Percentiles rank a stretch among this genome's conserved stretches.
Evolutionary conservation across 1,140 invertebrate species (phyloP).

Genomic region (Coenobita brevimanus): DNA sequence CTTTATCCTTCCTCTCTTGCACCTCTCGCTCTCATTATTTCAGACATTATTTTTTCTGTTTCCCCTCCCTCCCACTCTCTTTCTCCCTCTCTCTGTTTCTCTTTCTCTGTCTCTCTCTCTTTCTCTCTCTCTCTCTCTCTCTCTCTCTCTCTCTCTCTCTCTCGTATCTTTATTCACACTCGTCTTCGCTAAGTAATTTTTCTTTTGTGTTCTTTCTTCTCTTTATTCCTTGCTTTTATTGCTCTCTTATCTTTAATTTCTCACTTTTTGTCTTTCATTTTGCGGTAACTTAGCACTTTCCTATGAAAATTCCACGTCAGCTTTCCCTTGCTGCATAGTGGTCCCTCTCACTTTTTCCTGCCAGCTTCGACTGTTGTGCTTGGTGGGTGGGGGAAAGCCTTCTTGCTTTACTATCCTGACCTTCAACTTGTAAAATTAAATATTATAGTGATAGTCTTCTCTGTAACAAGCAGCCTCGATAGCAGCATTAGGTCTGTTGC

Average conservation of each 20-base stretch:
- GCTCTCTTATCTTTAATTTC: neutral
- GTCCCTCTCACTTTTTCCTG: no score
- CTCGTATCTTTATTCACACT: neutral
- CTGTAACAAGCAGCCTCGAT: no score
- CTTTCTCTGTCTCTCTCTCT: neutral
- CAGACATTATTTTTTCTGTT: no score
- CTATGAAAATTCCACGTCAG: neutral
- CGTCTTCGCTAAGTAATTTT: neutral
- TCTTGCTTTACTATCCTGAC: no score
- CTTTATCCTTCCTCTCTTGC: neutral
- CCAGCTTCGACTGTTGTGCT: no score
- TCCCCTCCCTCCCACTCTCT: neutral
- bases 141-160: neutral
- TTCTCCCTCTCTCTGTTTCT: neutral
- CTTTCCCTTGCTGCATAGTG: no score
- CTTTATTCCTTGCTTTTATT: no score
- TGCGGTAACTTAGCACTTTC: neutral
- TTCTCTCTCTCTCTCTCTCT: neutral
- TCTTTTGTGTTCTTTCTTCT: neutral
- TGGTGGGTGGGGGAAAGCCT: no score
- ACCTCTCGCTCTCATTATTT: neutral
- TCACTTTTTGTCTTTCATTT: neutral
- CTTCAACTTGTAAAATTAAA: no score
- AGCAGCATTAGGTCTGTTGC: no score
- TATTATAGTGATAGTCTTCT: no score